Base-by-base conservation (phyloP, 2,888 invertebrate species). In the Lymantria monacha region DNA sequence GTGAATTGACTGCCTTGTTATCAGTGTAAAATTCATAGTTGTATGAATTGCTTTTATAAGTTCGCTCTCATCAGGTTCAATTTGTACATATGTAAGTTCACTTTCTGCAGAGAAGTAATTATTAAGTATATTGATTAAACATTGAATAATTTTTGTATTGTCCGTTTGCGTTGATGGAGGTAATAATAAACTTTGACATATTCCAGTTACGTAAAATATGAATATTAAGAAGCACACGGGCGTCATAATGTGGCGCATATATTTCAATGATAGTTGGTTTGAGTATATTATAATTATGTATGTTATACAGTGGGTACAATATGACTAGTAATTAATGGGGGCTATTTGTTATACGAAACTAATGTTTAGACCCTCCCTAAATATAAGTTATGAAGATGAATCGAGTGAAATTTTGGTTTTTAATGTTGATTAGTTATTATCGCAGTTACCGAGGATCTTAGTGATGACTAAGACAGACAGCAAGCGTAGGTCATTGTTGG, bases 181-280 rank as follows among this genome's bases (percentile, higher is more conserved):
- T 14, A 52, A 33, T 43, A 42, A 10, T 15, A 41, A 41, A 12
- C n/a, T 10, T 36, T 55, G 38, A 22, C 63, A 46, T 14, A 53
- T 50, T 8, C 43, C 61, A n/a, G 30, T 30, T 9, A 42, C 7
- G 31, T 49, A 50, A 11, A 60, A 48, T n/a, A 53, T 0, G 7
- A 40, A 49, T n/a, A n/a, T 22, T 30, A 42, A 22, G 45, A 53
- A 48, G n/a, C 36, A 62, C 7, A 43, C 41, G 44, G 51, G 31
- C 46, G 57, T 13, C 69, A 66, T 69, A 46, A 41, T 57, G 42
- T 13, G 30, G 13, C 15, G 41, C 9, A 41, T 14, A 14, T n/a
- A n/a, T 12, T 12, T 10, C 3, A 38, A 10, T 38, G 3, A n/a
- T 38, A 38, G 3, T 36, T 36, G 11, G 7, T 1, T 11, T 36